These are phyloP conservation scores for Heterotis niloticus DNA, from an alignment of 2,113 vertebrate genomes.

Conservation along the genomic window DNA sequence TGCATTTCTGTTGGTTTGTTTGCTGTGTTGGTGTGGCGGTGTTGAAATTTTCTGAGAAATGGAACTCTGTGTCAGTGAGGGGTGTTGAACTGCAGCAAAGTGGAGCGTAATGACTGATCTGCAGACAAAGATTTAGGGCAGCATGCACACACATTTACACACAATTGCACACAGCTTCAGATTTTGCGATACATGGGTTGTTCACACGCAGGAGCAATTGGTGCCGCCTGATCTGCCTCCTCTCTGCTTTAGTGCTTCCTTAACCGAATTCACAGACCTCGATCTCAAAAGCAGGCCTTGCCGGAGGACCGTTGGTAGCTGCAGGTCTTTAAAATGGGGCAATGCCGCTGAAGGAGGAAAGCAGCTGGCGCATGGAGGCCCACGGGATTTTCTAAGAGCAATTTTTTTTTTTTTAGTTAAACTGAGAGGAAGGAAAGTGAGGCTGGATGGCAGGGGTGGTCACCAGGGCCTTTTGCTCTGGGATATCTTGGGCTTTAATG, in stretches of 20 bases:
- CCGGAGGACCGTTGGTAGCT: conserved; percentile 5
- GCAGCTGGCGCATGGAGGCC: conserved; percentile 22
- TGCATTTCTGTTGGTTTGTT: neutral
- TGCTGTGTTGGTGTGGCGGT: neutral
- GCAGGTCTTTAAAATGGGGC: neutral
- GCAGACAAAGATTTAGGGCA: too few species aligned
- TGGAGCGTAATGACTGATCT: too few species aligned
- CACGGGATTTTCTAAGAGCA: neutral
- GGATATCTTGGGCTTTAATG: neutral
- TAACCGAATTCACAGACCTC: neutral
- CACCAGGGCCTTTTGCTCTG: neutral
- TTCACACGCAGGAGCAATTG: neutral
- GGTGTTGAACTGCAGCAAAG: neutral
- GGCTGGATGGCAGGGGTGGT: neutral
- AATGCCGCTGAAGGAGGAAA: conserved; percentile 13
- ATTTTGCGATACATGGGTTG: neutral
- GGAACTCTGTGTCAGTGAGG: conserved; percentile 15
- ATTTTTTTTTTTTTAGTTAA: conserved; percentile 23
- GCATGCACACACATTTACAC: neutral
- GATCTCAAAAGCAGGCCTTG: neutral
- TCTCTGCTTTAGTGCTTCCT: neutral
- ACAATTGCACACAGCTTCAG: neutral
- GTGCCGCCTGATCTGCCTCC: neutral
- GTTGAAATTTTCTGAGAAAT: neutral
- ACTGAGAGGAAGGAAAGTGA: neutral